Base-by-base conservation (phyloP, 2,888 invertebrate genomes). In the Harpalus rufipes region DNA sequence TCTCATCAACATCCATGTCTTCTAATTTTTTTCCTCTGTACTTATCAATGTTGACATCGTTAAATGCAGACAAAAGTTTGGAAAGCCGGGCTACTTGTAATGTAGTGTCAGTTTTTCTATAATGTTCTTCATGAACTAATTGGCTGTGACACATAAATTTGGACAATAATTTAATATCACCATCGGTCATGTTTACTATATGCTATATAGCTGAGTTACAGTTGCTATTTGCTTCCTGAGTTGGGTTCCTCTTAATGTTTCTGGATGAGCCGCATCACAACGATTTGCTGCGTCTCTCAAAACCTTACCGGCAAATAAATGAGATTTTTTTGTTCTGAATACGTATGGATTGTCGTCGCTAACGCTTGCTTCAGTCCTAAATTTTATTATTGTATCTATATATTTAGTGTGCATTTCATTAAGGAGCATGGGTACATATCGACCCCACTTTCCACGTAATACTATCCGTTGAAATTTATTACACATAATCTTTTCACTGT, bases 91-190 rank as follows among this genome's bases (percentile, higher is more conserved):
- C 16, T 32, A 79, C 39, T 79, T 79, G 59, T 61, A 58, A 14
- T 32, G 59, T 79, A 32, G 61, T 5, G n/a, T 59, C 79, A 0
- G 79, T 25, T 79, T 79, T 79, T 61, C 79, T 79, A 25, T 79
- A 79, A 0, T 61, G 25, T 39, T 79, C 14, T 61, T 61, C 39
- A 32, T 79, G 79, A 25, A 59, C 32, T n/a, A 59, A n/a, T 79
- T 79, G 58, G 39, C 61, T 79, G 41, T 79, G 79, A 10, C 59
- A 61, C 59, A 79, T 79, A 16, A 79, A 79, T 16, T 79, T 14
- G 7, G 32, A 56, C 10, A 79, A 39, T 16, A 58, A 58, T 59
- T 58, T 59, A n/a, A 79, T 61, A 32, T 79, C 58, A 61, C 16
- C 25, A 59, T 59, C 79, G 25, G 58, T 56, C 79, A 79, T 79